phyloP scores from a whole-genome alignment of 2,888 invertebrate genomes.

The Apamea crenata region DNA sequence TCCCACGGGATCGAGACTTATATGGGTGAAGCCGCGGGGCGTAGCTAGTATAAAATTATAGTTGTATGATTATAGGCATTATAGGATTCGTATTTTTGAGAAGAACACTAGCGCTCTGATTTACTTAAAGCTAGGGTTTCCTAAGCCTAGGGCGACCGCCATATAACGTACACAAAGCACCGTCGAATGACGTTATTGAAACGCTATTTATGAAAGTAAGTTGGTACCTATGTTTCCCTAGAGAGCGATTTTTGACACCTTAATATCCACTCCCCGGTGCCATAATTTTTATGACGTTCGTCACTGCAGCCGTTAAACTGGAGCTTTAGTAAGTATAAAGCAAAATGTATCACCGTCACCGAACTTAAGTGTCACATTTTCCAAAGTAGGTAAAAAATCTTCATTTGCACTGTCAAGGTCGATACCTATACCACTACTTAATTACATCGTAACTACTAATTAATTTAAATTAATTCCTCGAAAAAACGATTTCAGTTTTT shows the following conservation, averaged over 20 bases:
- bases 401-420: constrained; percentile 36
- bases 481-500: constrained; percentile 13
- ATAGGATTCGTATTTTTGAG: too few relatives aligned
- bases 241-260: background rate
- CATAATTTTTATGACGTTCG: background rate
- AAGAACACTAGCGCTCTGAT: background rate
- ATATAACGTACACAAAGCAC: background rate
- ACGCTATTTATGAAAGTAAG: background rate
- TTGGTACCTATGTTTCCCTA: background rate
- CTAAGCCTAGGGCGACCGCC: background rate
- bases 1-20: too few relatives aligned
- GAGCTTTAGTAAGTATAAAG: background rate
- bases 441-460: constrained; percentile 41
- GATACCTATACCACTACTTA: constrained; percentile 6
- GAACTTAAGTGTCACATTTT: background rate
- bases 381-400: background rate
- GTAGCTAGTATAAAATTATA: background rate
- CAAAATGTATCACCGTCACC: background rate
- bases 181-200: background rate
- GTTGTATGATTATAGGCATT: too few relatives aligned
- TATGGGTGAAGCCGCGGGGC: too few relatives aligned
- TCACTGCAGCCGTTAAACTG: background rate
- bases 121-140: background rate
- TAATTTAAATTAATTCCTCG: constrained; percentile 49
- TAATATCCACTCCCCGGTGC: background rate